Evolutionary conservation across 2,888 invertebrate species (phyloP), one percentile per base, ranked within the genome.

Genomic region (Baccha elongata): DNA sequence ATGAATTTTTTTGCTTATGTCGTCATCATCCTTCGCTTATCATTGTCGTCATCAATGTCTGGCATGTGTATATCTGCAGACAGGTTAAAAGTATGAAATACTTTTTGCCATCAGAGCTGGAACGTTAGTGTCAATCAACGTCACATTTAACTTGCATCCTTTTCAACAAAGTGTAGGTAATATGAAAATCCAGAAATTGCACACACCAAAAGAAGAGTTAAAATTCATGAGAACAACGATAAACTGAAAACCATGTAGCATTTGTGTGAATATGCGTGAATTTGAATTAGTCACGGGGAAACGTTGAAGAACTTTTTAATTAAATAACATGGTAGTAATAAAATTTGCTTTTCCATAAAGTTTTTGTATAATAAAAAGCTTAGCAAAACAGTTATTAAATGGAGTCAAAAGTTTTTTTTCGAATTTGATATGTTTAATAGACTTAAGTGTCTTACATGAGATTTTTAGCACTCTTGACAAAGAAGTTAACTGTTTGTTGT

Each of bases 71-170:
- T 26, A 11, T 78, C 26, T 55, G 44, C 40, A 71, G 81, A 71
- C 71, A 48, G 60, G 65, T 81, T 60, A 48, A 58, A 58, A 64
- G 55, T 40, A 55, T 37, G 48, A 62, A 76, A 76, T 64, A 60
- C 67, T 58, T 60, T 37, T 15, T 44, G 29, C 44, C 29, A n/a
- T n/a, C n/a, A 72, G 19, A 78, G 65, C 60, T 40, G 19, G 60
- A 52, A 75, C 62, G 55, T 65, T 75, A 42, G 46, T 67, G 81
- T 81, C 81, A 81, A 76, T 81, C 71, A 81, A 46, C 65, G 65
- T 67, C 60, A 71, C 76, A 67, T 65, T 71, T 67, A 71, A 76
- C 71, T 76, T 76, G 81, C 81, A 81, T 76, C 65, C 65, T 72
- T 81, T 76, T 29, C 13, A 44, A 19, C 10, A n/a, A 11, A 6